These are phyloP conservation scores for Spilarctia lutea DNA, from an alignment of 2,888 invertebrate genomes.

Conservation along the genomic window DNA sequence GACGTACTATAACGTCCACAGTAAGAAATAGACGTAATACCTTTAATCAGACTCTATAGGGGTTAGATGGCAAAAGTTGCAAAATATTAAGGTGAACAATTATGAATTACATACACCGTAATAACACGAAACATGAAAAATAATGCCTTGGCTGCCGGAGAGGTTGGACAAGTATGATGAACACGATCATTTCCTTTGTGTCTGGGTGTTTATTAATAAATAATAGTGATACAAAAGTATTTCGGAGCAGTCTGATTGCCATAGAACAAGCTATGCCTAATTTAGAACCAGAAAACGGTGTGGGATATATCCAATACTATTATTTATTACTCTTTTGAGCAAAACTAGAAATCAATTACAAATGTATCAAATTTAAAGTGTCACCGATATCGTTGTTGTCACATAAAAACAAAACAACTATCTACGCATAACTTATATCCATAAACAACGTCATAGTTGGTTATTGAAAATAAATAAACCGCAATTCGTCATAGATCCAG, in stretches of 20 bases:
- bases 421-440: background rate
- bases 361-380: background rate
- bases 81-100: background rate
- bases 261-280: background rate
- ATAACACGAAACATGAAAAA: background rate
- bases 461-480: conserved; percentile 22
- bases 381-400: background rate
- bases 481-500: conserved; percentile 27
- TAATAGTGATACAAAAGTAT: background rate
- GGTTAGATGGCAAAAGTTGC: too few species aligned
- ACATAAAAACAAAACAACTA: too few species aligned
- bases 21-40: background rate
- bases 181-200: too few species aligned
- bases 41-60: background rate
- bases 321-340: background rate
- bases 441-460: background rate
- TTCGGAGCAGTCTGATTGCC: background rate
- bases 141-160: too few species aligned
- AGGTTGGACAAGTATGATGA: too few species aligned
- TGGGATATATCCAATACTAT: background rate
- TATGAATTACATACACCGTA: background rate
- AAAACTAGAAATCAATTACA: background rate
- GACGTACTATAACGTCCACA: background rate
- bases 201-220: too few species aligned
- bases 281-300: background rate